phyloP scores from a whole-genome alignment of 2,888 invertebrate genomes.

The Escarpia spicata region DNA sequence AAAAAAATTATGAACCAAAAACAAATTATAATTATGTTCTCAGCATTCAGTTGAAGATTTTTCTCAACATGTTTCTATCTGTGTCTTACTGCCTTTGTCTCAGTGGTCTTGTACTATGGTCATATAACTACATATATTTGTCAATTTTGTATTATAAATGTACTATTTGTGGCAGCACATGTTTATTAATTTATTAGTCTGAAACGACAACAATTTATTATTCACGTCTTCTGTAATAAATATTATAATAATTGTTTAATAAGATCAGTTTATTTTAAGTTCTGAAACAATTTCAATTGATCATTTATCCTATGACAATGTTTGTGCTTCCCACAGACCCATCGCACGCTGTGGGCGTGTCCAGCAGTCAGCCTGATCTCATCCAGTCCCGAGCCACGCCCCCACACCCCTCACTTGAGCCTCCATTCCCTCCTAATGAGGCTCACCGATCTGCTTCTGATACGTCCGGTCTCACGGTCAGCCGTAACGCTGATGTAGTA shows the following conservation, averaged over 20 bases:
- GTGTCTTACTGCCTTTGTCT: constrained; percentile 22
- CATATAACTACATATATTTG: neutral
- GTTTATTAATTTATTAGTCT: neutral
- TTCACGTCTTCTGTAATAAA: neutral
- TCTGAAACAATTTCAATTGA: neutral
- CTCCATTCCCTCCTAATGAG: constrained; percentile 23
- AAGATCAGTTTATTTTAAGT: neutral
- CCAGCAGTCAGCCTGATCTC: constrained; percentile 46
- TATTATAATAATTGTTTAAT: neutral
- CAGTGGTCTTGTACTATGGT: neutral
- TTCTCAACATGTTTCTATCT: neutral
- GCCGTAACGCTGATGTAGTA: neutral
- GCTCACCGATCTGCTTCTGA: neutral
- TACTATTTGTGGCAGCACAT: neutral
- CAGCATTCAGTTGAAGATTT: neutral
- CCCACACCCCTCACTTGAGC: constrained; percentile 45
- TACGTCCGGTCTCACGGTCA: neutral
- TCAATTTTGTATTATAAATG: neutral
- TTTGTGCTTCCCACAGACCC: neutral
- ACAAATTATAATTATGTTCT: no score
- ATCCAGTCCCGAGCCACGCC: constrained; percentile 55
- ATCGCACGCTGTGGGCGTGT: constrained; percentile 36
- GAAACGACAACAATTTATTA: no score
- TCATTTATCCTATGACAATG: neutral
- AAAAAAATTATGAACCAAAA: neutral